Base-by-base conservation (phyloP, 2,888 invertebrate genomes). In the Lymantria dispar region DNA sequence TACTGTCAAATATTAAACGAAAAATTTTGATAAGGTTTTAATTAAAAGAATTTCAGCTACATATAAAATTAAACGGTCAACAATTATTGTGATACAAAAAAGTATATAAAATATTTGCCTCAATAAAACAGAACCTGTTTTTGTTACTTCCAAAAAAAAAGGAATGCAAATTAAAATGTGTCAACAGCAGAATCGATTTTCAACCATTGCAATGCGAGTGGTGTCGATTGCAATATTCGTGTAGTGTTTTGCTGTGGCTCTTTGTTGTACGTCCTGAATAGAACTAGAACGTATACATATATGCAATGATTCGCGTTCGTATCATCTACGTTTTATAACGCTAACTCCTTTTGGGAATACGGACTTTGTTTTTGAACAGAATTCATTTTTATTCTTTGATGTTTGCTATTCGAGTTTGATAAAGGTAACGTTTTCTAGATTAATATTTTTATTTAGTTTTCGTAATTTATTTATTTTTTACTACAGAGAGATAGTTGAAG, bases 81-180 rank as follows among this genome's bases (percentile, higher is more conserved):
- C 22, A 22, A 22, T 22, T 22, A 22, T 5, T 22, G 22, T 22
- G 2, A 22, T n/a, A n/a, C n/a, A 22, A 22, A 22, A 22, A 22
- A 22, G 3, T 3, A 22, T 5, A 22, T 22, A 22, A 5, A n/a
- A n/a, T n/a, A n/a, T 5, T 22, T 22, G 2, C 22, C 22, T 54
- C 31, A 61, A 56, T 55, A 52, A 58, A 61, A 64, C 56, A 45
- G 15, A 50, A 42, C 12, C 45, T 55, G 47, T 56, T 54, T 56
- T 46, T 48, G n/a, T n/a, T 43, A 22, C 3, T 22, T 5, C 22
- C 44, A 47, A 56, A 64, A 76, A 74, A 73, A 72, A 54, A 50
- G 45, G 56, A 58, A 63, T 67, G 65, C 69, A 75, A 78, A 78
- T 80, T 76, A 77, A 80, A 78, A 80, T 72, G 75, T 78, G 79